Evolutionary conservation across 1,140 invertebrate species (phyloP).

Genomic region (Globodera ellingtonae): DNA sequence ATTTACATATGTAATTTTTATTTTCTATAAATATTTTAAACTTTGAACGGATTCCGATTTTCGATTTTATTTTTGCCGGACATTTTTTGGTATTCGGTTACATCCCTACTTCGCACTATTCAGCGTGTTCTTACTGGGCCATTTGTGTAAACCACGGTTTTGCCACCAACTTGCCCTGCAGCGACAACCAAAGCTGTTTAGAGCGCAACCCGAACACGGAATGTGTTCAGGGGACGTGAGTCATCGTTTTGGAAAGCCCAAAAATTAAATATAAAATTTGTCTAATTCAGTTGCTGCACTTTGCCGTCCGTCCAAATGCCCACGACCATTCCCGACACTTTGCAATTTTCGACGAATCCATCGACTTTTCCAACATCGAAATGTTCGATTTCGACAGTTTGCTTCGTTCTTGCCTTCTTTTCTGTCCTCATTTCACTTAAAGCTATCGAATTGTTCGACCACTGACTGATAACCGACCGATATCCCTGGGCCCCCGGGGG

Average conservation of each 20-base stretch:
- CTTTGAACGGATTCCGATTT: not conserved
- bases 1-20: not conserved
- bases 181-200: conserved; percentile 7
- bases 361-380: no score
- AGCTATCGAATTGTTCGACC: no score
- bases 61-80: not conserved
- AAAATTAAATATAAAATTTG: not conserved
- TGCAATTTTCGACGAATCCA: no score
- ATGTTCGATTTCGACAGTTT: no score
- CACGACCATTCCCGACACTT: not conserved
- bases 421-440: no score
- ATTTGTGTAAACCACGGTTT: conserved; percentile 27
- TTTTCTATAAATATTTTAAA: not conserved
- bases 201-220: conserved; percentile 22
- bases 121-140: conserved; percentile 15
- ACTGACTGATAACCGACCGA: no score
- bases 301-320: conserved; percentile 1
- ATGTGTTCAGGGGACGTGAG: conserved; percentile 28
- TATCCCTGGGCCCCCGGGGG: no score
- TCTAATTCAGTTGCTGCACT: not conserved
- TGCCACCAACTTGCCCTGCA: conserved; percentile 23
- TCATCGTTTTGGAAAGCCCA: no score
- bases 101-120: not conserved
- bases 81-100: no score
- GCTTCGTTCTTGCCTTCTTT: no score